phyloP scores from a whole-genome alignment of 2,797 vertebrate species.

The Sebastes itinus region DNA sequence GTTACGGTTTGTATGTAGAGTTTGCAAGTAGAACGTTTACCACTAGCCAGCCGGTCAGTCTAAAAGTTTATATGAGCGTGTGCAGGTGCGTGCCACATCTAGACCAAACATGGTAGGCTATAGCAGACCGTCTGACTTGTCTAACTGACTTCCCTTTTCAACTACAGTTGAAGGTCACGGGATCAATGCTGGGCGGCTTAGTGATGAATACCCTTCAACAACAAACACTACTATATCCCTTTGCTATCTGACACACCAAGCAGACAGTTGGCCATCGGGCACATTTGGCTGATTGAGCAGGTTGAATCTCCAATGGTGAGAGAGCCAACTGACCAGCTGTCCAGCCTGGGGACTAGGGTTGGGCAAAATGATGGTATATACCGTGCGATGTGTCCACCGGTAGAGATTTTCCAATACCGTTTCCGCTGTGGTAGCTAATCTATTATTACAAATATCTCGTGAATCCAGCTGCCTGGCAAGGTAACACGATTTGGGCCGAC shows the following conservation, averaged over 20 bases:
- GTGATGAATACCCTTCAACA: not conserved
- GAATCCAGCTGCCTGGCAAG: no score
- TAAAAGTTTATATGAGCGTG: not conserved
- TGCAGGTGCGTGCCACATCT: not conserved
- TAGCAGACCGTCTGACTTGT: not conserved
- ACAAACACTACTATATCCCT: not conserved
- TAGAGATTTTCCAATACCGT: no score
- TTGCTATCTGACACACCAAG: not conserved
- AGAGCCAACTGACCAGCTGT: not conserved
- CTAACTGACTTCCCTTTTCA: not conserved
- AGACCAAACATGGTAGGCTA: not conserved
- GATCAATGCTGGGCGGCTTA: not conserved
- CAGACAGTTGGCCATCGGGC: not conserved
- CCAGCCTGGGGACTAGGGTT: not conserved
- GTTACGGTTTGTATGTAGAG: not conserved
- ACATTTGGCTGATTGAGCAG: not conserved
- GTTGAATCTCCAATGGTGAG: not conserved
- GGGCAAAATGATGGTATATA: no score
- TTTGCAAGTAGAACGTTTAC: not conserved
- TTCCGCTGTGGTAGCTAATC: no score
- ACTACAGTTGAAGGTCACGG: not conserved
- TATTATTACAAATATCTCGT: no score
- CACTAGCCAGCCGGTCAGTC: not conserved
- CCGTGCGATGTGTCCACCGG: no score
- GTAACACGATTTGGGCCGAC: no score